phyloP scores from a whole-genome alignment of 1,140 invertebrate genomes.

The Archivesica marissinica region DNA sequence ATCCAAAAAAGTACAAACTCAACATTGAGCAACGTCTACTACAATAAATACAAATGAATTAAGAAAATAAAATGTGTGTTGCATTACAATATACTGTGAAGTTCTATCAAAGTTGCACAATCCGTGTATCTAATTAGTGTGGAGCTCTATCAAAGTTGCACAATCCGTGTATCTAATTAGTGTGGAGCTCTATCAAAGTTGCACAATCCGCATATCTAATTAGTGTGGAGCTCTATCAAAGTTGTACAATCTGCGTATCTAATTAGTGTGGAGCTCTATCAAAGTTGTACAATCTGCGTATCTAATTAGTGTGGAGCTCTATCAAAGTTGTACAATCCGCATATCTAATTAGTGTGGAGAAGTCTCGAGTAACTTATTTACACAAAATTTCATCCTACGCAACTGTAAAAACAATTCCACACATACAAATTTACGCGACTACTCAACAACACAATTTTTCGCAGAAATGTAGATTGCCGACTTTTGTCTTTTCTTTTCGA shows the following conservation, averaged over 20 bases:
- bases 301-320: not conserved
- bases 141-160: no score
- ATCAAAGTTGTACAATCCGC: not conserved
- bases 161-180: conserved; percentile 1
- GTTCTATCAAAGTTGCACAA: not conserved
- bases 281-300: no score
- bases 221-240: not conserved
- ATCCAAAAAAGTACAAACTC: conserved; percentile 21
- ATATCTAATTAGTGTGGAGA: conserved; percentile 2
- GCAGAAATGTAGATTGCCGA: no score
- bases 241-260: not conserved
- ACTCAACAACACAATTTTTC: no score
- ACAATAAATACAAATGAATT: conserved; percentile 11
- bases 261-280: no score
- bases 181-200: no score
- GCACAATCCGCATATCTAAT: not conserved
- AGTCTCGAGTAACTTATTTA: conserved; percentile 13
- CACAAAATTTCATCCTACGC: not conserved
- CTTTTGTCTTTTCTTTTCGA: no score
- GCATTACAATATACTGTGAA: not conserved
- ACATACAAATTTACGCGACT: no score
- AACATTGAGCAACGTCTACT: conserved; percentile 16
- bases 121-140: not conserved
- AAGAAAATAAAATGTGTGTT: not conserved
- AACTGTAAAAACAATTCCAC: not conserved